Conservation (phyloP, 1,140 invertebrate species). For the Diabrotica undecimpunctata region DNA sequence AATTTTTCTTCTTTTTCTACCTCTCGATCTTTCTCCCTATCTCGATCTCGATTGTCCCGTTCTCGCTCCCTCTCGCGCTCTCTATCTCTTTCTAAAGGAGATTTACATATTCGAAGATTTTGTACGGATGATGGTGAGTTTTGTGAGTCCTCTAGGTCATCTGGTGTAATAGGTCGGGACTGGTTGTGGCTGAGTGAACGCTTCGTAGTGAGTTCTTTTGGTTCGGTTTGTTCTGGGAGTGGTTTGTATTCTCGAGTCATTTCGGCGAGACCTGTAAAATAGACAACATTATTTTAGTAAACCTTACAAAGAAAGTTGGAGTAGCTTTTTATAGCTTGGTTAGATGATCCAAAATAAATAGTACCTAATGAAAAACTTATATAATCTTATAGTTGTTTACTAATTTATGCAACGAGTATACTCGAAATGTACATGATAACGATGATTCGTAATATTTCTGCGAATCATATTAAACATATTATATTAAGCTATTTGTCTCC, state of each 20-base stretch:
- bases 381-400: too few species aligned
- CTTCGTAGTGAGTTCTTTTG: constrained; percentile 42
- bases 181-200: constrained; percentile 19
- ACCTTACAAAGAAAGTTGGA: too few species aligned
- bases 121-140: constrained; percentile 19
- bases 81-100: constrained; percentile 19
- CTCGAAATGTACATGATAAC: too few species aligned
- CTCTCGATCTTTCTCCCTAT: constrained; percentile 29
- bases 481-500: too few species aligned
- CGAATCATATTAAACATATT: too few species aligned
- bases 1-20: constrained; percentile 35
- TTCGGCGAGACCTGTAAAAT: constrained; percentile 70
- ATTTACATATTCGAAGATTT: constrained; percentile 25
- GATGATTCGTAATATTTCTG: too few species aligned
- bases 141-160: constrained; percentile 9
- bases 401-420: too few species aligned
- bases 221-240: constrained; percentile 45
- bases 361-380: not conserved
- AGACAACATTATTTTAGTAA: not conserved
- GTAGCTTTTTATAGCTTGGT: too few species aligned
- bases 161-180: constrained; percentile 11
- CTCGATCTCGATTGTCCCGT: constrained; percentile 24
- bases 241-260: constrained; percentile 61
- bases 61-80: constrained; percentile 30
- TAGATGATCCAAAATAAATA: too few species aligned